Conservation (phyloP, 2,888 invertebrate species). For the Polymixis lichenea region DNA sequence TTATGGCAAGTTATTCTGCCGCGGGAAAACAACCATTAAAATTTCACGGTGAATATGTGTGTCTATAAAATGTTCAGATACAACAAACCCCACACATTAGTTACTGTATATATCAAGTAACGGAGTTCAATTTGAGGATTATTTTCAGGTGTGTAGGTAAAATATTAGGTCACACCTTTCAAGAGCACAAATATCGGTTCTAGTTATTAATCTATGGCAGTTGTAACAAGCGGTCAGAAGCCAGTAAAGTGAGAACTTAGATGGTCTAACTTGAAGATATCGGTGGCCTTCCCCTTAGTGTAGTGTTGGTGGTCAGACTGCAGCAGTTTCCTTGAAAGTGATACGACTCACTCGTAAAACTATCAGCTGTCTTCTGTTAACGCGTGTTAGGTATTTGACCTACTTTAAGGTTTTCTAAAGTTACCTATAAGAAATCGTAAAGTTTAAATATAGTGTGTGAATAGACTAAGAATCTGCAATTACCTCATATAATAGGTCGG, state of each 20-base stretch:
- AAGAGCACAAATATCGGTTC: neutral
- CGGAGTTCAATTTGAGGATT: neutral
- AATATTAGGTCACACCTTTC: neutral
- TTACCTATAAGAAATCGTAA: neutral
- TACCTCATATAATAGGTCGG: neutral
- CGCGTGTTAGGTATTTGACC: conserved; percentile 8
- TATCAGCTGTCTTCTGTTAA: conserved; percentile 31
- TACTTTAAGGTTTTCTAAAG: conserved; percentile 20
- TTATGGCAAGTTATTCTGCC: too few relatives aligned
- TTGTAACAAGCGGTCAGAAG: conserved; percentile 44
- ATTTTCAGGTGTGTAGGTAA: neutral
- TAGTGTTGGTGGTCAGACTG: conserved; percentile 42
- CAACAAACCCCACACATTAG: neutral
- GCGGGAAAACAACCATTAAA: too few relatives aligned
- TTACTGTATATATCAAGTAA: neutral
- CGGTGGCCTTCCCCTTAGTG: conserved; percentile 38
- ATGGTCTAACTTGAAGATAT: conserved; percentile 53
- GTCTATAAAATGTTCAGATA: neutral
- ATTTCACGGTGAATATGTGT: too few relatives aligned
- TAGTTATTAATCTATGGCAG: conserved; percentile 45
- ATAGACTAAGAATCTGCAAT: neutral
- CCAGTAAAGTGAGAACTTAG: conserved; percentile 53
- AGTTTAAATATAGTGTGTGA: neutral
- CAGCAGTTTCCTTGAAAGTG: conserved; percentile 47
- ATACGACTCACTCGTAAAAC: conserved; percentile 48